phyloP scores from a whole-genome alignment of 2,888 invertebrate species.

The Neocrepidodera transversa region DNA sequence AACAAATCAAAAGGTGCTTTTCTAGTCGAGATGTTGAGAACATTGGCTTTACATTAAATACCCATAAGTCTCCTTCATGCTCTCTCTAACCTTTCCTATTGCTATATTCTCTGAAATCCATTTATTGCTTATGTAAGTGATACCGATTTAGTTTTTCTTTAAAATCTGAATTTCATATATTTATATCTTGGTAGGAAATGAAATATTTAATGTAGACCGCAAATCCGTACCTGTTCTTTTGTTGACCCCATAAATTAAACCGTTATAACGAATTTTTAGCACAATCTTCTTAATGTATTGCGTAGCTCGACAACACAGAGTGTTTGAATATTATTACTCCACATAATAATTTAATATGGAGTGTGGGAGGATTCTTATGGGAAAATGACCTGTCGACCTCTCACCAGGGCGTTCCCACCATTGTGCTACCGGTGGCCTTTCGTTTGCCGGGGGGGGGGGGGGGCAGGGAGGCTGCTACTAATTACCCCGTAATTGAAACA shows the following conservation, averaged over 20 bases:
- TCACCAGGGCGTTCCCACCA: conserved; percentile 61
- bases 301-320: conserved; percentile 36
- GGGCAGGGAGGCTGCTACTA: conserved; percentile 52
- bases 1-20: no score
- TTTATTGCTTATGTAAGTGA: no score
- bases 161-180: no score
- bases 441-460: conserved; percentile 40
- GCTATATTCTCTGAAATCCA: no score
- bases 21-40: no score
- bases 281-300: conserved; percentile 27
- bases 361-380: conserved; percentile 62
- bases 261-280: conserved; percentile 28
- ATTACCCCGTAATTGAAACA: conserved; percentile 61
- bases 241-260: conserved; percentile 27
- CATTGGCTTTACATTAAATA: no score
- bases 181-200: no score
- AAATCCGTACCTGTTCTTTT: conserved; percentile 11
- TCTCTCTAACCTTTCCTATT: no score
- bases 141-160: no score
- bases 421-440: conserved; percentile 56
- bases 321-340: conserved; percentile 44
- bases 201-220: no score
- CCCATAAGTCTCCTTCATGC: no score
- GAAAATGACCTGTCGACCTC: conserved; percentile 61
- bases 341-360: conserved; percentile 56